Conservation (phyloP, 1,140 invertebrate genomes). For the Cephus cinctus region DNA sequence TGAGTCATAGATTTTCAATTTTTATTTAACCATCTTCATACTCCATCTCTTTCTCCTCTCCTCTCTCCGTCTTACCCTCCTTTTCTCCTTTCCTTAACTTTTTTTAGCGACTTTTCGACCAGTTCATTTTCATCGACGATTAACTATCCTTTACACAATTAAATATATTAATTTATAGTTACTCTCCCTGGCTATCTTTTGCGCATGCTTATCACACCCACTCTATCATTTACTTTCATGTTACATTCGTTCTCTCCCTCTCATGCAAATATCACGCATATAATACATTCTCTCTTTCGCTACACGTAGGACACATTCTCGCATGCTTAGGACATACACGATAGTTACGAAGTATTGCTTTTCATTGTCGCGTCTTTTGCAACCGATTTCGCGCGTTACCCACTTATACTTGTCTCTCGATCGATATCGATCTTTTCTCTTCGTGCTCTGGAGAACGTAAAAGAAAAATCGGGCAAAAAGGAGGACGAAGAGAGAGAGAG, state of each 20-base stretch:
- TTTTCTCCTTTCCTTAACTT: background rate
- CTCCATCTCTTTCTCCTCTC: background rate
- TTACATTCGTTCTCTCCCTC: conserved; percentile 7
- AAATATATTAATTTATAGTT: conserved; percentile 20
- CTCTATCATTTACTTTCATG: too few relatives aligned
- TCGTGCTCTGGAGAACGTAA: too few relatives aligned
- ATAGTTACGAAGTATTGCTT: conserved; percentile 54
- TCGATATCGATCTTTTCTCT: too few relatives aligned
- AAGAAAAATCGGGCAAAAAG: too few relatives aligned
- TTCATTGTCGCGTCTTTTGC: conserved; percentile 37
- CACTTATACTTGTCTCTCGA: too few relatives aligned
- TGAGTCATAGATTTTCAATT: too few relatives aligned
- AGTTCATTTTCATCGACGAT: background rate
- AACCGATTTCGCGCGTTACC: too few relatives aligned
- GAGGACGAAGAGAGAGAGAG: too few relatives aligned
- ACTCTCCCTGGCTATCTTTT: conserved; percentile 13
- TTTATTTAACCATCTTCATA: too few relatives aligned
- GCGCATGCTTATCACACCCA: conserved; percentile 1
- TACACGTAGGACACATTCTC: background rate
- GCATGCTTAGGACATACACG: conserved; percentile 28
- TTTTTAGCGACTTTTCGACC: background rate
- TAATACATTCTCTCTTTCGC: conserved; percentile 15
- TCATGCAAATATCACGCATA: conserved; percentile 11
- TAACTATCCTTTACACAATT: conserved; percentile 19
- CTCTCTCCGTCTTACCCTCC: background rate